Conservation (phyloP, 2,797 vertebrate species). For the Alcedo quadribrachys region DNA sequence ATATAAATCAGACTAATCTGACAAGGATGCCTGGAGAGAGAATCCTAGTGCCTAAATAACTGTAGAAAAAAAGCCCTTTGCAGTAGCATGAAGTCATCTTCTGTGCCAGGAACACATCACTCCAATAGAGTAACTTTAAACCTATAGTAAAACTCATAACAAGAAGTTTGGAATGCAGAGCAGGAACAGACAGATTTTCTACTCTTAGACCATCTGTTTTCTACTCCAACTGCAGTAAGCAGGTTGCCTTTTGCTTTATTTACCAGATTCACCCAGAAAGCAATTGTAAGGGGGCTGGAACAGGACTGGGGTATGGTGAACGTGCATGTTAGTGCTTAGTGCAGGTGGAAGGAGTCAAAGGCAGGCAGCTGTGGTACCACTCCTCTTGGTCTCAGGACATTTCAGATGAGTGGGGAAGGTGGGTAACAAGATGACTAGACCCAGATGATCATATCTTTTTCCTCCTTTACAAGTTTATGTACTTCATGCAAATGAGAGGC, state of each 20-base stretch:
- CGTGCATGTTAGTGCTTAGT: background rate
- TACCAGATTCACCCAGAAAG: background rate
- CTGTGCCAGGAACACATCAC: fast-evolving
- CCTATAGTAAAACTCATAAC: fast-evolving
- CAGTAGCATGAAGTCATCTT: background rate
- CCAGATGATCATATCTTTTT: background rate
- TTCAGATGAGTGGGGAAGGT: background rate
- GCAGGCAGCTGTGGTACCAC: background rate
- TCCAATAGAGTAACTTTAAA: background rate
- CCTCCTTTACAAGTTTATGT: background rate
- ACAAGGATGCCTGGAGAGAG: background rate
- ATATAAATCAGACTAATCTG: background rate
- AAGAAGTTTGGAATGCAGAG: background rate
- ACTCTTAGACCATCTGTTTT: background rate
- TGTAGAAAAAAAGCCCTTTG: background rate
- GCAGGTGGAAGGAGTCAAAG: background rate
- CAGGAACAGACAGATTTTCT: background rate
- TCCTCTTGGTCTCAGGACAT: background rate
- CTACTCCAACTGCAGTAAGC: background rate
- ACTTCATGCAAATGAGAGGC: background rate
- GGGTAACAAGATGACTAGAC: background rate
- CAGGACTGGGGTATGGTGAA: background rate
- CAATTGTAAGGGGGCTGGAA: background rate
- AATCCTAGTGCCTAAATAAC: background rate
- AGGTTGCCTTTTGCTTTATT: background rate